These are phyloP conservation scores for Marisa cornuarietis DNA, from an alignment of 1,140 invertebrate genomes.

Conservation along the genomic window DNA sequence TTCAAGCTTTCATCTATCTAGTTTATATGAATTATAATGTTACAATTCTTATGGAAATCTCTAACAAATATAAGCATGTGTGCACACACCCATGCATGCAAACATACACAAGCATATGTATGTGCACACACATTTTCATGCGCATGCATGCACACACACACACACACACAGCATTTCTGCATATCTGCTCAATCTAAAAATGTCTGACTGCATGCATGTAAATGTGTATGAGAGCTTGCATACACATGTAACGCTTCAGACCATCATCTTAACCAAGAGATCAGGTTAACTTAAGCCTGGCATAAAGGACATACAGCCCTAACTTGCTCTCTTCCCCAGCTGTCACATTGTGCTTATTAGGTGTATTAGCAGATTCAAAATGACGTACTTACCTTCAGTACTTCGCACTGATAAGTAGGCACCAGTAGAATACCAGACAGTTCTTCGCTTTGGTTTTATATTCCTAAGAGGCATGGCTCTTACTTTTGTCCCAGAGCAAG, in stretches of 20 bases:
- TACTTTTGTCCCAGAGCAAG: not conserved
- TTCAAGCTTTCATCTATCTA: not conserved
- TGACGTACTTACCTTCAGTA: constrained; percentile 9
- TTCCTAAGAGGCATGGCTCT: not conserved
- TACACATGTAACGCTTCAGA: not conserved
- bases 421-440: constrained; percentile 19
- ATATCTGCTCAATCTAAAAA: not conserved
- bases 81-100: not conserved
- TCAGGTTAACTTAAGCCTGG: not conserved
- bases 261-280: not conserved
- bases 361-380: not conserved
- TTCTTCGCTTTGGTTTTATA: constrained; percentile 7
- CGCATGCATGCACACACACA: constrained; percentile 4
- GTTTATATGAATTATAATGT: not conserved
- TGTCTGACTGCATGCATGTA: not conserved
- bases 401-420: constrained; percentile 22
- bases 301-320: not conserved
- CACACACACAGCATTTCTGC: not conserved
- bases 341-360: not conserved
- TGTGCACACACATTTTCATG: not conserved
- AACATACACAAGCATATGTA: not conserved
- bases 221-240: not conserved
- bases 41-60: not conserved
- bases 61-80: not conserved
- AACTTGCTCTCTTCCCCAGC: not conserved